Evolutionary conservation across 37 sponge, comb jelly and placozoan species (phyloP).

Genomic region (Aplysina aerophoba): DNA sequence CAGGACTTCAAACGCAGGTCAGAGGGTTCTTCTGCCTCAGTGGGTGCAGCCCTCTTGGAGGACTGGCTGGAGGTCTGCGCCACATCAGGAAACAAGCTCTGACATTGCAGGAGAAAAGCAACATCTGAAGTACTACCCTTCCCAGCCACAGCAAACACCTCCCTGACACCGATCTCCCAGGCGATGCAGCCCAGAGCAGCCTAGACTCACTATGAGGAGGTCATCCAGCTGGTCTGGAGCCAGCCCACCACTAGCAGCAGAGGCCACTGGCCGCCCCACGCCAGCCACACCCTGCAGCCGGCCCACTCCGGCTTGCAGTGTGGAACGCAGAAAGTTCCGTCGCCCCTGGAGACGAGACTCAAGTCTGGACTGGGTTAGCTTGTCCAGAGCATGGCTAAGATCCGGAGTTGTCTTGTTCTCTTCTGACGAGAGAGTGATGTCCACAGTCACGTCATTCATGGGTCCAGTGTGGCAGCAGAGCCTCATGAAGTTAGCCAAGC

Average conservation of each 20-base stretch:
- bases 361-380: background rate
- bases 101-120: too few relatives aligned
- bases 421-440: too few relatives aligned
- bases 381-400: background rate
- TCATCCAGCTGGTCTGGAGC: conserved; percentile 9
- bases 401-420: too few relatives aligned
- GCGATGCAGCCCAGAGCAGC: background rate
- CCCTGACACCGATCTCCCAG: too few relatives aligned
- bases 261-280: background rate
- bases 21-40: too few relatives aligned
- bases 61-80: background rate
- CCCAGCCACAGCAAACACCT: too few relatives aligned
- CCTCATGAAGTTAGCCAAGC: conserved; percentile 47
- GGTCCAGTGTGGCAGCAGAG: conserved; percentile 49
- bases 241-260: too few relatives aligned
- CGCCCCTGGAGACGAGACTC: conserved; percentile 24
- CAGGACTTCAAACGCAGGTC: background rate
- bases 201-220: background rate
- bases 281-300: background rate
- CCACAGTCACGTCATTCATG: conserved; percentile 47
- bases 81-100: conserved; percentile 37
- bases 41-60: too few relatives aligned
- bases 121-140: too few relatives aligned
- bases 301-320: conserved; percentile 24
- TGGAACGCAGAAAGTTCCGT: conserved; percentile 3